Base-by-base conservation (phyloP, 2,113 vertebrate species). In the Oreocharis arfaki region DNA sequence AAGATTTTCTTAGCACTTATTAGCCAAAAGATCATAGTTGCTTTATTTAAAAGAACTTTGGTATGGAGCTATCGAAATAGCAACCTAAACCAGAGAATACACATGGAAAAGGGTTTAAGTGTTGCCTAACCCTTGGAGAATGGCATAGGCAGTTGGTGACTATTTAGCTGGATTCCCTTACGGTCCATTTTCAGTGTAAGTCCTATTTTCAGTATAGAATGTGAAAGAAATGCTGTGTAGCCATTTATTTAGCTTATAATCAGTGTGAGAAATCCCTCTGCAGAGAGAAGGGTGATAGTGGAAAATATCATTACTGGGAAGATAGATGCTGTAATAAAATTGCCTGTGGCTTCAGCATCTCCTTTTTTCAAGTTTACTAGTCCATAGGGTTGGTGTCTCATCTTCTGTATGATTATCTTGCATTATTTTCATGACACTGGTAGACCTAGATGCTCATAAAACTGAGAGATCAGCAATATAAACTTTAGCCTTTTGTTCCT, bases 41-140 rank as follows among this genome's bases (percentile, higher is more conserved):
- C 67, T 93, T 94, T 94, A 84, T 92, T 96, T 84, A 47, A 93
- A 91, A 46, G 75, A 63, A n/a, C 61, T 83, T 92, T 56, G 74
- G 33, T 89, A 75, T 83, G 64, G 92, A 94, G 63, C 39, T 67
- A 69, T 39, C 30, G 77, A 85, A 92, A 96, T 84, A 91, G 64
- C 33, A 89, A 47, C 28, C 39, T 83, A 85, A 94, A 80, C 61
- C 60, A 78, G 69, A 42, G 60, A 83, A 39, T 78, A 57, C 22
- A 39, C 6, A 20, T 61, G 50, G 69, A 55, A 74, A 37, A 37
- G 30, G 16, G 61, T 23, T 28, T 70, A 59, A 90, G 39, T 50
- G 55, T 55, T 93, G 75, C 42, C 42, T 92, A 68, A 50, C 37
- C 24, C 52, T n/a, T 61, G 32, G 33, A 65, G 56, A 85, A 50